Conservation (phyloP, 2,888 invertebrate species). For the Pyrrhosoma nymphula region DNA sequence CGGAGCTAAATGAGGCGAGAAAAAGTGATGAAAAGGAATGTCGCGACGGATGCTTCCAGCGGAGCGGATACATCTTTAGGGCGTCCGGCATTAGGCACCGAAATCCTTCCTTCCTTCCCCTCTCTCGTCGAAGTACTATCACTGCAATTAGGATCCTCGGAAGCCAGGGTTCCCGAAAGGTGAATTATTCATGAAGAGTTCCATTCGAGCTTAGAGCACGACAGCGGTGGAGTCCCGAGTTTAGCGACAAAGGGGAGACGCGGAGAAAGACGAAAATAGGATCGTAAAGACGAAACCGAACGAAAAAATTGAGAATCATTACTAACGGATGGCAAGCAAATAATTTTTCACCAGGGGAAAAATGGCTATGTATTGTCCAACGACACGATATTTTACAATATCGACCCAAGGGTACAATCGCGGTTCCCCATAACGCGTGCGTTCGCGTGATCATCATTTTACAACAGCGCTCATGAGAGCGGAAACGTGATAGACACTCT, state of each 20-base stretch:
- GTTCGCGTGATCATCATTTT: too few relatives aligned
- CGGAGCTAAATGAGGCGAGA: slow-evolving; percentile 24
- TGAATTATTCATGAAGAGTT: background rate
- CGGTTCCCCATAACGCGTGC: too few relatives aligned
- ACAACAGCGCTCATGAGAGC: too few relatives aligned
- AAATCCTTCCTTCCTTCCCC: background rate
- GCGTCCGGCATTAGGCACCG: background rate
- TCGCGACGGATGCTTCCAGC: slow-evolving; percentile 23
- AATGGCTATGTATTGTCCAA: too few relatives aligned
- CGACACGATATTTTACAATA: too few relatives aligned
- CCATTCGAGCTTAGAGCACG: background rate
- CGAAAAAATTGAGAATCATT: background rate
- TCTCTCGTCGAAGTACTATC: background rate
- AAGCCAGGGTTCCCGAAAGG: background rate
- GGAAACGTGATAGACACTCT: too few relatives aligned
- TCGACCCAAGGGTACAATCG: too few relatives aligned
- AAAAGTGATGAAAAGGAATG: slow-evolving; percentile 39
- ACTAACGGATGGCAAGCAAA: background rate
- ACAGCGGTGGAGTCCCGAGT: background rate
- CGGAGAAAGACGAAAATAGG: background rate
- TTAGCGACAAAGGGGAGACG: background rate
- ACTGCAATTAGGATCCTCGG: slow-evolving; percentile 32
- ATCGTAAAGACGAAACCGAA: background rate
- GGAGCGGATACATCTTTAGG: background rate
- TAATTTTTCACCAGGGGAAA: too few relatives aligned